These are phyloP conservation scores for Oostethus manadensis DNA, from an alignment of 2,113 vertebrate species.

Conservation along the genomic window DNA sequence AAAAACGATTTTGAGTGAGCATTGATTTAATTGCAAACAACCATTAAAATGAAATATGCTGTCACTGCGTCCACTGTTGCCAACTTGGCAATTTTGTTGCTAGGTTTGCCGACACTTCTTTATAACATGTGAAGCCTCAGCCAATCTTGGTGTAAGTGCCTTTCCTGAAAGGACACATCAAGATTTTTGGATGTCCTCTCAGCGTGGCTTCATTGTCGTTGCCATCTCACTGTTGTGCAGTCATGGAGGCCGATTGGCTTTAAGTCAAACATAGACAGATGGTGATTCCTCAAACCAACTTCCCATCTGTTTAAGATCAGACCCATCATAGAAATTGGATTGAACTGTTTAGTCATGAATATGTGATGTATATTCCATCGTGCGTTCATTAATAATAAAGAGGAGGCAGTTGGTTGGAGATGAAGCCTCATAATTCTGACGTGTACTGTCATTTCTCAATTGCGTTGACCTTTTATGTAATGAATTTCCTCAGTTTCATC, in stretches of 20 bases:
- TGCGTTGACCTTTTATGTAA: constrained; percentile 7
- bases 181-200: constrained; percentile 37
- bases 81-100: too few relatives aligned
- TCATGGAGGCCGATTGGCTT: neutral
- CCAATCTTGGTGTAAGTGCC: too few relatives aligned
- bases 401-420: constrained; percentile 13
- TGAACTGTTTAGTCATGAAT: constrained; percentile 12
- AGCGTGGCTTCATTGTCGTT: constrained; percentile 1
- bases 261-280: constrained; percentile 1
- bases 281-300: constrained; percentile 8
- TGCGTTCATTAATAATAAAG: constrained; percentile 24
- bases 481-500: constrained; percentile 27
- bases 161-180: neutral
- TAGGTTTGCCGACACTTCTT: too few relatives aligned
- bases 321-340: constrained; percentile 7
- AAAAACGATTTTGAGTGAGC: too few relatives aligned
- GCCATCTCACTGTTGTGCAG: constrained; percentile 16
- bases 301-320: constrained; percentile 13
- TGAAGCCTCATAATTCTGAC: neutral
- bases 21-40: too few relatives aligned
- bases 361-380: constrained; percentile 5
- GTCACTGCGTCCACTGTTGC: too few relatives aligned
- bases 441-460: constrained; percentile 2
- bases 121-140: too few relatives aligned
- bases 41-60: too few relatives aligned